A percentile compares a stretch with the other conserved stretches of the same genome.
phyloP scores from a whole-genome alignment of 2,888 invertebrate species.

The Nematopogon swammerdamellus region DNA sequence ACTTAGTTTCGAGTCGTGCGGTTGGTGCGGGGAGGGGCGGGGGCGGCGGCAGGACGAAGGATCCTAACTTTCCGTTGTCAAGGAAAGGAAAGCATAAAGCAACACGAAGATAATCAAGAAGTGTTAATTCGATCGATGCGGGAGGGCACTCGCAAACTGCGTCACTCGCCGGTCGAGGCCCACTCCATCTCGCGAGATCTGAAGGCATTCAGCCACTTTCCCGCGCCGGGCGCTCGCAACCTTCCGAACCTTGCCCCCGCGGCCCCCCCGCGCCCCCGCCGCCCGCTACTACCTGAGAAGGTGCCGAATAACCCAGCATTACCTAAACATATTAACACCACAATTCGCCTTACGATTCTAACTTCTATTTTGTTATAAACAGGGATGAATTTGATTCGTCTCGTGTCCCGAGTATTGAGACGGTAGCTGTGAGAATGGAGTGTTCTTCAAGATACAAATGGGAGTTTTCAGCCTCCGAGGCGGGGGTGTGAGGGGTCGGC shows the following conservation, averaged over 20 bases:
- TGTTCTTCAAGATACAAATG: neutral
- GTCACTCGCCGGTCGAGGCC: too few relatives aligned
- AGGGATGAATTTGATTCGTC: slow-evolving; percentile 9
- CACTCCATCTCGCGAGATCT: neutral
- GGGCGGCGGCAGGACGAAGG: too few relatives aligned
- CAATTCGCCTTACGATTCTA: neutral
- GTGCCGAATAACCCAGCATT: neutral
- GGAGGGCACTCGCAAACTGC: too few relatives aligned
- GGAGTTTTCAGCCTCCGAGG: slow-evolving; percentile 1
- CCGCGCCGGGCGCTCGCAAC: neutral
- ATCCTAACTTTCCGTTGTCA: too few relatives aligned
- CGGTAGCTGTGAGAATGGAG: neutral
- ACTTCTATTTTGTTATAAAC: slow-evolving; percentile 13
- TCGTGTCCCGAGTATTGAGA: slow-evolving; percentile 8
- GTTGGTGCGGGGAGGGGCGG: too few relatives aligned
- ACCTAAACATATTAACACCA: too few relatives aligned
- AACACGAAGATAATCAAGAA: too few relatives aligned
- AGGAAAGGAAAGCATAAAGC: too few relatives aligned
- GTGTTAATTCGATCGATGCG: too few relatives aligned
- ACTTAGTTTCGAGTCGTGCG: too few relatives aligned
- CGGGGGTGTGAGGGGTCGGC: slow-evolving; percentile 4
- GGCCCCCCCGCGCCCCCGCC: too few relatives aligned
- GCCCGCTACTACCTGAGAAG: neutral
- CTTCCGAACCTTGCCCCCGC: too few relatives aligned
- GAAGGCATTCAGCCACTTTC: neutral